phyloP scores from a whole-genome alignment of 2,113 vertebrate species.

The Eptesicus fuscus region DNA sequence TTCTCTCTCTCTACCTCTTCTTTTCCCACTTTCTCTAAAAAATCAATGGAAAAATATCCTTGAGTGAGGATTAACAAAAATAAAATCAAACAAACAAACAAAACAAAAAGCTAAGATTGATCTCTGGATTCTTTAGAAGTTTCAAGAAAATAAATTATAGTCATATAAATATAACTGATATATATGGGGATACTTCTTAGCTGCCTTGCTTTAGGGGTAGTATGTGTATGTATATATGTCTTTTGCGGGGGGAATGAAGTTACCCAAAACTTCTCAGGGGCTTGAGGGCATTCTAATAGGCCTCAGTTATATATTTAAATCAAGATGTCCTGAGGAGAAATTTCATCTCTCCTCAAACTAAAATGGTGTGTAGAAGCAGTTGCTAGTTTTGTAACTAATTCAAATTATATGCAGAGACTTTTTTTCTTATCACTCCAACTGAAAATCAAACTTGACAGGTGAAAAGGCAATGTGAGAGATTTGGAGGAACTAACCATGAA shows the following conservation, averaged over 20 bases:
- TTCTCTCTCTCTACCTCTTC: no score
- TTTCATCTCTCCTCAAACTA: conserved; percentile 41
- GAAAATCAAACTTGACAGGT: conserved; percentile 49
- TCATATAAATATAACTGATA: background rate
- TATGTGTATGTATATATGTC: background rate
- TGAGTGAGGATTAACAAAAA: no score
- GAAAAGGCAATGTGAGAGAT: conserved; percentile 43
- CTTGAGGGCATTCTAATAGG: background rate
- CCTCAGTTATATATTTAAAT: conserved; percentile 2
- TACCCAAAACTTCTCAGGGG: background rate
- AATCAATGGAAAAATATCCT: no score
- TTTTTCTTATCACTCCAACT: conserved; percentile 41
- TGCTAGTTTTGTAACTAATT: conserved; percentile 49
- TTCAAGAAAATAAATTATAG: conserved; percentile 5
- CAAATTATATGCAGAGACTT: conserved; percentile 41
- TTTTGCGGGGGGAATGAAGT: background rate
- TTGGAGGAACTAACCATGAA: conserved; percentile 49
- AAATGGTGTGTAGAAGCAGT: conserved; percentile 24
- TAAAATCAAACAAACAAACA: no score
- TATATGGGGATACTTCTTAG: background rate
- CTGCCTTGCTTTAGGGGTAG: background rate
- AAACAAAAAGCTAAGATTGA: background rate
- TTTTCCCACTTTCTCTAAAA: no score
- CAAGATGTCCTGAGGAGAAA: conserved; percentile 4
- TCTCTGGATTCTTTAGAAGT: conserved; percentile 3